These are phyloP conservation scores for Hylomyscus alleni DNA, from an alignment of 2,797 vertebrate species.

Conservation along the genomic window DNA sequence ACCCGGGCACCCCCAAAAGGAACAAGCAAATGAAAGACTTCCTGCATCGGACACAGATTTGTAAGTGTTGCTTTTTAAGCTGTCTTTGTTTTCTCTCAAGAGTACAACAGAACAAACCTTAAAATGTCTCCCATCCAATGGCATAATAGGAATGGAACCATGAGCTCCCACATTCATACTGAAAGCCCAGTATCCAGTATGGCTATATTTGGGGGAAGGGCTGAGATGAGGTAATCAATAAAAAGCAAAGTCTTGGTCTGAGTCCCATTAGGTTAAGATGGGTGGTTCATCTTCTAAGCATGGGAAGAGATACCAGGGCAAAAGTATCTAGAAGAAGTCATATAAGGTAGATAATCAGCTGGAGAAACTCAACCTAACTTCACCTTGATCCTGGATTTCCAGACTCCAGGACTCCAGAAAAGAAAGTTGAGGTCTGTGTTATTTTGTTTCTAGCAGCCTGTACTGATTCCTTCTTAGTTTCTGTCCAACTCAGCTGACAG, in stretches of 20 bases:
- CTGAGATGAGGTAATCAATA: background rate
- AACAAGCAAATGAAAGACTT: background rate
- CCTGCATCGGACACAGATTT: background rate
- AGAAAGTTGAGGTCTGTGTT: background rate
- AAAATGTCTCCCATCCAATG: background rate
- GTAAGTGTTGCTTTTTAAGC: background rate
- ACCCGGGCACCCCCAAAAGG: background rate
- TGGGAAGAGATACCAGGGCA: background rate
- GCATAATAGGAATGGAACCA: background rate
- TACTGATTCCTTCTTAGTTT: background rate
- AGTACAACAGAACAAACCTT: background rate
- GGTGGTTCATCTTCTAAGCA: background rate
- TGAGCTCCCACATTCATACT: background rate
- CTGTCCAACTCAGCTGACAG: background rate
- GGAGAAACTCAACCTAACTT: background rate
- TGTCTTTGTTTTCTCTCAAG: background rate
- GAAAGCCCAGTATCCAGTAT: background rate
- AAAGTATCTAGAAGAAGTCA: background rate
- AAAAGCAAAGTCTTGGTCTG: background rate
- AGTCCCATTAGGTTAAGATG: background rate
- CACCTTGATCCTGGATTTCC: background rate
- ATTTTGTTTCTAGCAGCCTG: background rate
- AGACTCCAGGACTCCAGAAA: conserved; percentile 26
- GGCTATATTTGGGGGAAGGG: background rate
- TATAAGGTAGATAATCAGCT: background rate